Evolutionary conservation across 2,113 vertebrate species (phyloP), one percentile per base, ranked within the genome.

Genomic region (Caloenas nicobarica): DNA sequence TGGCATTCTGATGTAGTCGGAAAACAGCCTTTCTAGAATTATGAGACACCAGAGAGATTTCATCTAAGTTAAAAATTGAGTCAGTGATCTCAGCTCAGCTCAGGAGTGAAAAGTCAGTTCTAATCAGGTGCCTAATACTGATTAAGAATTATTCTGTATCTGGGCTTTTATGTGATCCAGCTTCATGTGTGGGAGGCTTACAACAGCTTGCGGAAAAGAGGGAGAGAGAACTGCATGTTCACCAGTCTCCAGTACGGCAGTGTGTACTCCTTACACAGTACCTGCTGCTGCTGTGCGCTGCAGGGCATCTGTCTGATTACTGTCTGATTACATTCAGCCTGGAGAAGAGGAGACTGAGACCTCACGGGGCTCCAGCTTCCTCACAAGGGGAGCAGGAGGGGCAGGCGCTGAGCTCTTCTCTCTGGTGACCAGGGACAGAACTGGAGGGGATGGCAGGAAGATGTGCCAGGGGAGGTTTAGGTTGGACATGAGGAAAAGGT

Each of bases 1-100:
- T 58, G 69, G 40, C 29, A 81, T 60, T 71, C 48, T 79, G 46
- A 51, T 71, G 50, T 42, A 84, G 51, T 18, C 42, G 84, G 58
- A 81, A 90, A 88, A 46, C 44, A 62, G 24, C 79, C 34, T 81
- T 86, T 70, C 61, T 73, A 68, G 25, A 88, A 38, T 66, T 83
- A 50, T 9, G 19, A 90, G 68, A 86, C 57, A 73, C 51, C 21
- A 58, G 42, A 46, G 44, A 57, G n/a, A 62, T 70, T 88, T 88
- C 21, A 71, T 54, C 11, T 38, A 54, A 85, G 28, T 83, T 77
- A 57, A 93, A 96, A 90, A 82, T 62, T 23, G 62, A 88, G 40
- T 42, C 28, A 72, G 62, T 68, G 28, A 82, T n/a, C 57, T 86
- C 42, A 60, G 36, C 44, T 86, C 26, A 89, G 29, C 38, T 38